Evolutionary conservation across 2,113 vertebrate genomes (phyloP), one percentile per base, ranked within the genome.

Genomic region (Hemiprocne comata): DNA sequence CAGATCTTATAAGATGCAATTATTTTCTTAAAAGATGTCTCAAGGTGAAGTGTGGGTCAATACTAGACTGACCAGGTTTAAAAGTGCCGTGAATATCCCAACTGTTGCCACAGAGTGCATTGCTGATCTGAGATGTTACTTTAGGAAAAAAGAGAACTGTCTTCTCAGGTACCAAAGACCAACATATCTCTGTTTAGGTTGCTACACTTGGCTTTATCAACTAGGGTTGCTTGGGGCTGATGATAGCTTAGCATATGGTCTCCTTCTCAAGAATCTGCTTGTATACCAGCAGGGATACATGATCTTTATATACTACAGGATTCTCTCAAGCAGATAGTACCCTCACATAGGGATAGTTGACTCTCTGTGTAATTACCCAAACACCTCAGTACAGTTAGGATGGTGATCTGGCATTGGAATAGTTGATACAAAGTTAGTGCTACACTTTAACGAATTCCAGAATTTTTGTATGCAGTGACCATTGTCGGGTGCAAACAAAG

Each of bases 11-110:
- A 70, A 82, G 89, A 85, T 94, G 28, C 3, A 5, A 36, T 88
- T 94, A 80, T 80, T 93, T 85, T 88, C 62, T 85, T 40, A 50
- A 82, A 73, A 93, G 24, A 77, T 85, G 19, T 87, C 46, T 90
- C 60, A 86, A 86, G 75, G 55, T 86, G 67, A 92, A 92, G 51
- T 38, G n/a, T 92, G 62, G 67, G 88, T 93, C 82, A 93, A 1
- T 70, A 62, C 14, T 46, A 61, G 36, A 64, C 70, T 84, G 74
- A 54, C 71, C 24, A 40, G 2, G 1, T 36, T 89, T 91, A 69
- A 76, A 94, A 69, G 44, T 73, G 29, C 57, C 57, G 34, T n/a
- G 38, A 60, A 33, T 38, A 65, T 71, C 33, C 34, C 61, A 64
- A 0, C 34, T 75, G 26, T 53, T 89, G 34, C 57, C 33, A 33